Conservation (phyloP, 2,888 invertebrate genomes). For the Papilio demoleus region DNA sequence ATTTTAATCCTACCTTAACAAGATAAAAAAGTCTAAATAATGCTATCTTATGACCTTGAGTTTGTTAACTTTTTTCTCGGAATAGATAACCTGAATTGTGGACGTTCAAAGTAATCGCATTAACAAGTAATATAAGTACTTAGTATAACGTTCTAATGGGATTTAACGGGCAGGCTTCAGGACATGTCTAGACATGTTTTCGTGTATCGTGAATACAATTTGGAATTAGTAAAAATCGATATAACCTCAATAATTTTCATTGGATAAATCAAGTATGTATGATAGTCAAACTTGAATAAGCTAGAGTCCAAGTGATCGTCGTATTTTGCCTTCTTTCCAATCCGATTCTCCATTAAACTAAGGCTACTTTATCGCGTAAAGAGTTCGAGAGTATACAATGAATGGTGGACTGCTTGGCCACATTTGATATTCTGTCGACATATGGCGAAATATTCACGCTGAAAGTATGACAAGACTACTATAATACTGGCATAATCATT, state of each 20-base stretch:
- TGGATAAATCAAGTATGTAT: background rate
- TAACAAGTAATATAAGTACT: constrained; percentile 28
- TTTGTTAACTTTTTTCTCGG: background rate
- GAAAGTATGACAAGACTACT: no score
- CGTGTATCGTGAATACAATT: constrained; percentile 3
- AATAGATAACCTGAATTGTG: constrained; percentile 4
- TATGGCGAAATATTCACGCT: no score
- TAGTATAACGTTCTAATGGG: constrained; percentile 31
- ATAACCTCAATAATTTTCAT: background rate
- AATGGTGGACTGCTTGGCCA: no score
- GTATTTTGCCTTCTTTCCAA: no score
- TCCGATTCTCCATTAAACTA: no score
- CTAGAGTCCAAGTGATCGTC: no score
- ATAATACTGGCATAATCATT: no score
- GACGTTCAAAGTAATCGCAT: constrained; percentile 18
- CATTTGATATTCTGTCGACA: no score
- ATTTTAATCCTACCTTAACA: no score
- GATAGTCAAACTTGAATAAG: background rate
- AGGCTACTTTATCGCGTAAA: no score
- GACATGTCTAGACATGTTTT: constrained; percentile 30
- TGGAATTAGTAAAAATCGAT: constrained; percentile 3
- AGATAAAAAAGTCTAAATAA: background rate
- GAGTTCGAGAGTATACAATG: no score
- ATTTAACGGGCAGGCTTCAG: constrained; percentile 36
- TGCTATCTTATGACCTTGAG: background rate